These are phyloP conservation scores for Callospermophilus lateralis DNA, from an alignment of 2,113 vertebrate species.

Conservation along the genomic window DNA sequence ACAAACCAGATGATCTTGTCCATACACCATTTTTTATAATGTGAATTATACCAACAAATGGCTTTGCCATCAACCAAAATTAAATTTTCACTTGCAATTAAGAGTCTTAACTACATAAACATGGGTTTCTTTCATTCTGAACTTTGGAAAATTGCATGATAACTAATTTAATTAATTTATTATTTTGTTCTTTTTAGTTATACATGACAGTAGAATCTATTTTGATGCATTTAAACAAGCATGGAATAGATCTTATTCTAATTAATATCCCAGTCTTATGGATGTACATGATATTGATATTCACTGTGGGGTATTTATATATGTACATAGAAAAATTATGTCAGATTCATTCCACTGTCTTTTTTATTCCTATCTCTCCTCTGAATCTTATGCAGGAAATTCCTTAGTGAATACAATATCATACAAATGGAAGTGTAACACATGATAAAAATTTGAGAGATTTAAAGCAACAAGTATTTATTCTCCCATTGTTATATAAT, in stretches of 20 bases:
- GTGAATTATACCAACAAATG: neutral
- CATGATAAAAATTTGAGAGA: neutral
- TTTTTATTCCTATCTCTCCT: too few relatives aligned
- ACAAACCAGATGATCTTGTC: neutral
- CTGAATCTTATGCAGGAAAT: neutral
- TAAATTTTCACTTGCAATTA: neutral
- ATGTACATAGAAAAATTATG: too few relatives aligned
- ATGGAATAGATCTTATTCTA: too few relatives aligned
- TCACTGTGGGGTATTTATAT: too few relatives aligned
- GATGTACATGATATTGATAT: too few relatives aligned
- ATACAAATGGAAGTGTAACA: neutral
- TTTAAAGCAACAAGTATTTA: neutral
- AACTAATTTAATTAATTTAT: neutral
- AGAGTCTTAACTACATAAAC: neutral
- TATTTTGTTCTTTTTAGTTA: too few relatives aligned
- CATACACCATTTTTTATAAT: neutral
- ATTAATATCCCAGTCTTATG: too few relatives aligned
- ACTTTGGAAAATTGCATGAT: neutral
- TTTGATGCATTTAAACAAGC: too few relatives aligned
- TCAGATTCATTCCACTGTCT: too few relatives aligned
- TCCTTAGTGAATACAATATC: neutral
- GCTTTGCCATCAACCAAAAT: neutral
- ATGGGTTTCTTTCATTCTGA: neutral
- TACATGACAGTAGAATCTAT: too few relatives aligned
- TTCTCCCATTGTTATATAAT: neutral